Conservation (phyloP, 2,113 vertebrate genomes). For the Channa maculata region DNA sequence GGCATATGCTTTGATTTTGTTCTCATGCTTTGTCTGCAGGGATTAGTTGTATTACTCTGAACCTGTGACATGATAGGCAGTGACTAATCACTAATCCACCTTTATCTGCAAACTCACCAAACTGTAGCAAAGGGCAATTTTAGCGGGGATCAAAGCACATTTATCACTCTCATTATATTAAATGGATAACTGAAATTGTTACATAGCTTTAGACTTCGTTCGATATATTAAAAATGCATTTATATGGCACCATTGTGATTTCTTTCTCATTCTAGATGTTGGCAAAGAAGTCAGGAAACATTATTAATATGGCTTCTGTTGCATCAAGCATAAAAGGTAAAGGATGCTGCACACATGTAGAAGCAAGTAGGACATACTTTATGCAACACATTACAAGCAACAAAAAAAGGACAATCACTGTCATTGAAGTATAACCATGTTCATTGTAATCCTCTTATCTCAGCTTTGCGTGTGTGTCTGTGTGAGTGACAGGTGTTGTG, state of each 20-base stretch:
- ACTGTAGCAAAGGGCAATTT: conserved; percentile 24
- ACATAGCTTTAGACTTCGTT: background rate
- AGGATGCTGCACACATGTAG: background rate
- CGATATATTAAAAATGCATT: background rate
- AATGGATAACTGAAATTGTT: no score
- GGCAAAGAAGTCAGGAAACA: conserved; percentile 91
- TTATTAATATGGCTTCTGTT: conserved; percentile 97
- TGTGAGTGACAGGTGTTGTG: conserved; percentile 82
- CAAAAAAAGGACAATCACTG: conserved; percentile 26
- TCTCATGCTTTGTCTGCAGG: conserved; percentile 52
- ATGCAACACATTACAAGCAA: background rate
- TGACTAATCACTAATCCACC: conserved; percentile 71
- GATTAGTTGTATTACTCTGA: conserved; percentile 75
- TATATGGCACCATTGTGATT: background rate
- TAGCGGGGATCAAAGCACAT: background rate
- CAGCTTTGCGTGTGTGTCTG: conserved; percentile 29
- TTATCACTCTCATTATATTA: background rate
- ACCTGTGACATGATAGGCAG: conserved; percentile 61
- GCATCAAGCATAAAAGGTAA: conserved; percentile 96
- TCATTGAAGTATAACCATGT: conserved; percentile 49
- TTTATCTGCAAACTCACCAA: conserved; percentile 62
- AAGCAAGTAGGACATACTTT: conserved; percentile 21
- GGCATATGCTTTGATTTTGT: conserved; percentile 70
- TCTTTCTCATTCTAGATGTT: conserved; percentile 88
- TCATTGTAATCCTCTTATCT: conserved; percentile 69